Percentiles rank a stretch among this genome's conserved stretches.
These are phyloP conservation scores for Dryobotodes eremita DNA, from an alignment of 2,888 invertebrate species.

Conservation along the genomic window DNA sequence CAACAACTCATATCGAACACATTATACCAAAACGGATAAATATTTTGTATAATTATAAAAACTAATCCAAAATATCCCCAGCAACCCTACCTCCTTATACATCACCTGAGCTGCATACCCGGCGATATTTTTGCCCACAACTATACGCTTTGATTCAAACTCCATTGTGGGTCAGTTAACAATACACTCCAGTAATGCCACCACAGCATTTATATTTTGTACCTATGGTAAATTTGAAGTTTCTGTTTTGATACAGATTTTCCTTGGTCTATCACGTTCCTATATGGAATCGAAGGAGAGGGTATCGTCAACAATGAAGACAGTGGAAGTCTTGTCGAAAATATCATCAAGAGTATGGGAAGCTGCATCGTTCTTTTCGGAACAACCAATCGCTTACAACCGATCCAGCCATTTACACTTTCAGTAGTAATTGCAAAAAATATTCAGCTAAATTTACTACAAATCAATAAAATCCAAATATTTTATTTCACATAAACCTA, in stretches of 20 bases:
- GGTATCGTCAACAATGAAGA: neutral
- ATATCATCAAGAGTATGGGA: neutral
- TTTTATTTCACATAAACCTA: no score
- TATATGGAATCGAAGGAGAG: neutral
- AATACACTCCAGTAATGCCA: constrained; percentile 78
- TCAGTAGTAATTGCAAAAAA: neutral
- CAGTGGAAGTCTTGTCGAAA: neutral
- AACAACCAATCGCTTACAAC: no score
- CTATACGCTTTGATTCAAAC: constrained; percentile 87
- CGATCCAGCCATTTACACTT: no score
- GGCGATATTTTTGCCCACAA: constrained; percentile 84
- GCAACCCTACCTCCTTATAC: constrained; percentile 69
- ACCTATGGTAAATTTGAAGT: constrained; percentile 30
- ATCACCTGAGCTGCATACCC: constrained; percentile 72
- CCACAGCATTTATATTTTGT: constrained; percentile 62
- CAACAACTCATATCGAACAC: neutral
- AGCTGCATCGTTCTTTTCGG: neutral
- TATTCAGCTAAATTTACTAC: neutral
- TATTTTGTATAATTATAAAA: no score
- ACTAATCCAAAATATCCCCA: neutral
- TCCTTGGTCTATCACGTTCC: neutral
- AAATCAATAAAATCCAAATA: no score
- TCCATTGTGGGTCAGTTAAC: constrained; percentile 83
- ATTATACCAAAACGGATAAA: neutral
- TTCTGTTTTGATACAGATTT: constrained; percentile 20